Evolutionary conservation across 2,888 invertebrate species (phyloP).

Genomic region (Metalampra italica): DNA sequence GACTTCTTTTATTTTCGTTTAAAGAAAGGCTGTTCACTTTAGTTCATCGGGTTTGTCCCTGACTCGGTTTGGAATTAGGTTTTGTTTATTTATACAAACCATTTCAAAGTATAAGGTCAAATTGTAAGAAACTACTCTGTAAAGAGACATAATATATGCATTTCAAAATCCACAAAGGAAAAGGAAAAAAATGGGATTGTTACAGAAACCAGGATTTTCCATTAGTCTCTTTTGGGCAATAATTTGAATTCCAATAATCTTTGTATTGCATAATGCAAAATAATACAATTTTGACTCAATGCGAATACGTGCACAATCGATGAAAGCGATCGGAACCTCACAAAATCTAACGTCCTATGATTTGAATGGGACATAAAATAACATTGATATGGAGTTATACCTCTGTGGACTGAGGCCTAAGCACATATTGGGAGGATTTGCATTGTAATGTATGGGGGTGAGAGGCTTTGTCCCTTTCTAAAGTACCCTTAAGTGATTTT

Average conservation of each 20-base stretch:
- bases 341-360: constrained; percentile 20
- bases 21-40: not conserved
- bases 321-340: constrained; percentile 12
- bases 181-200: no score
- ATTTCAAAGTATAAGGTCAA: no score
- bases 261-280: not conserved
- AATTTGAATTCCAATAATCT: not conserved
- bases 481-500: not conserved
- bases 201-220: no score
- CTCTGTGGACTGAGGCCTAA: constrained; percentile 4
- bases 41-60: not conserved
- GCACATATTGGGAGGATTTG: constrained; percentile 1
- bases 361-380: constrained; percentile 16
- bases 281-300: constrained; percentile 4
- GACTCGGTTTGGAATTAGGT: not conserved
- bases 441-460: constrained; percentile 4
- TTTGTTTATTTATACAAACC: not conserved
- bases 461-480: not conserved
- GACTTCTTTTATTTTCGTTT: constrained; percentile 8
- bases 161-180: no score
- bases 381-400: constrained; percentile 11
- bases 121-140: no score
- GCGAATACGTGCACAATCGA: constrained; percentile 13
- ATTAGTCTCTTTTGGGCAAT: no score
- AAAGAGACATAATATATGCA: no score